Conservation (phyloP, 1,140 invertebrate species). For the Drosophila albomicans region DNA sequence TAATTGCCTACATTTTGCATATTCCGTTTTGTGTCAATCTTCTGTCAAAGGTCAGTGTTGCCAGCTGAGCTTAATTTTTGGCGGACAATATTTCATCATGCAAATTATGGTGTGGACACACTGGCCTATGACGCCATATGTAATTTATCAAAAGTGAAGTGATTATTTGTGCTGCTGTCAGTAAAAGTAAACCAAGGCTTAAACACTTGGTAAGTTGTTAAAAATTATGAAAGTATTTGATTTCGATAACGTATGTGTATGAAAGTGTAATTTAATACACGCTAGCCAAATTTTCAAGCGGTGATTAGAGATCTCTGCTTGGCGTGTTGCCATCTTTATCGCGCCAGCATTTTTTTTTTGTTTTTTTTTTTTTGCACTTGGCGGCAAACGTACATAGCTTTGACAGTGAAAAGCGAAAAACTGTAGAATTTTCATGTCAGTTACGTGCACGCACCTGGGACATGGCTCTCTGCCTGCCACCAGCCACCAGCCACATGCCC, state of each 20-base stretch:
- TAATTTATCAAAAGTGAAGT: neutral
- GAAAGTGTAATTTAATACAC: constrained; percentile 20
- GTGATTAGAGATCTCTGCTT: constrained; percentile 29
- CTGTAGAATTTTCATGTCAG: constrained; percentile 55
- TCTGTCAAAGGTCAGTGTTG: constrained; percentile 5
- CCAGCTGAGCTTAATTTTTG: constrained; percentile 3
- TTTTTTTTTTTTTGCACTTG: neutral
- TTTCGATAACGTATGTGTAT: constrained; percentile 15
- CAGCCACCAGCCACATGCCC: neutral
- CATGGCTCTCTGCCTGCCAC: constrained; percentile 18
- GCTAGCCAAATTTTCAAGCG: constrained; percentile 23
- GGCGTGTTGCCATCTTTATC: constrained; percentile 37
- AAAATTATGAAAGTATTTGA: constrained; percentile 3
- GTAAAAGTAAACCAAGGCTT: neutral
- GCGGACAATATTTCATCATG: neutral
- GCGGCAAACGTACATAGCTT: neutral
- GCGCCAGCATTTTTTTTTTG: neutral
- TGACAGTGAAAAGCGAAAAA: constrained; percentile 46
- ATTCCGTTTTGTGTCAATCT: neutral
- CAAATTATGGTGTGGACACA: neutral
- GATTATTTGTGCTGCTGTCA: neutral
- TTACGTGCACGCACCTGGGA: constrained; percentile 52
- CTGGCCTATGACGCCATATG: neutral
- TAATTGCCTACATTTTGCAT: neutral
- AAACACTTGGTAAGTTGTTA: constrained; percentile 8